phyloP scores from a whole-genome alignment of 2,888 invertebrate genomes.

The Caenorhabditis virilis region DNA sequence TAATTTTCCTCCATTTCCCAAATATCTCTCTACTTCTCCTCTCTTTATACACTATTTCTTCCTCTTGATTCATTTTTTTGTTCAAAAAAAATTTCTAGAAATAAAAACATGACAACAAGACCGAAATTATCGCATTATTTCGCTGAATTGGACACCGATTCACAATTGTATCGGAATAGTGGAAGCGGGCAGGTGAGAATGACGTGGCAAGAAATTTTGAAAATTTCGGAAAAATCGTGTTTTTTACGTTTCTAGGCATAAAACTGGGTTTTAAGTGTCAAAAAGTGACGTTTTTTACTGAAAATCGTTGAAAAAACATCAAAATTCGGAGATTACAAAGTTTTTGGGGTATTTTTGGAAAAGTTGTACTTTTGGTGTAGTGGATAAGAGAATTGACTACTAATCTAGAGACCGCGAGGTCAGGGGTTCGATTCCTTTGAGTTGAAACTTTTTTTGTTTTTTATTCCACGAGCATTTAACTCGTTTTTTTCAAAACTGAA shows the following conservation, averaged over 20 bases:
- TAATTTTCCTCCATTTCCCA: neutral
- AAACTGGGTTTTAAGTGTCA: neutral
- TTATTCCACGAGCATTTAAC: too few relatives aligned
- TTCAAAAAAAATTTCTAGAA: slow-evolving; percentile 1
- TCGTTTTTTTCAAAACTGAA: too few relatives aligned
- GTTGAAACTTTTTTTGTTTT: too few relatives aligned
- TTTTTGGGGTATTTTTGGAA: neutral
- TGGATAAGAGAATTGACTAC: too few relatives aligned
- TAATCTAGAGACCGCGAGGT: too few relatives aligned
- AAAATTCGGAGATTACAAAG: neutral
- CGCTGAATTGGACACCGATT: slow-evolving; percentile 21
- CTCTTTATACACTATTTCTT: neutral
- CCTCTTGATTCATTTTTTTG: neutral
- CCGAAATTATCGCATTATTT: slow-evolving; percentile 13
- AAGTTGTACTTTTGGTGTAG: too few relatives aligned
- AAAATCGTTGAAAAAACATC: neutral
- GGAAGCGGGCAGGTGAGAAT: neutral
- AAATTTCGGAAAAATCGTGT: neutral
- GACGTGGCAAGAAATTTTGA: neutral
- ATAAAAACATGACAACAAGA: slow-evolving; percentile 4
- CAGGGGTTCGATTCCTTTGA: too few relatives aligned
- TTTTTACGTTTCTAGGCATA: neutral
- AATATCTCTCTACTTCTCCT: slow-evolving; percentile 2
- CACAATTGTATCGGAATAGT: slow-evolving; percentile 12
- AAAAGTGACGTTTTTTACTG: neutral